Evolutionary conservation across 2,113 vertebrate species (phyloP).

Genomic region (Ictalurus furcatus): DNA sequence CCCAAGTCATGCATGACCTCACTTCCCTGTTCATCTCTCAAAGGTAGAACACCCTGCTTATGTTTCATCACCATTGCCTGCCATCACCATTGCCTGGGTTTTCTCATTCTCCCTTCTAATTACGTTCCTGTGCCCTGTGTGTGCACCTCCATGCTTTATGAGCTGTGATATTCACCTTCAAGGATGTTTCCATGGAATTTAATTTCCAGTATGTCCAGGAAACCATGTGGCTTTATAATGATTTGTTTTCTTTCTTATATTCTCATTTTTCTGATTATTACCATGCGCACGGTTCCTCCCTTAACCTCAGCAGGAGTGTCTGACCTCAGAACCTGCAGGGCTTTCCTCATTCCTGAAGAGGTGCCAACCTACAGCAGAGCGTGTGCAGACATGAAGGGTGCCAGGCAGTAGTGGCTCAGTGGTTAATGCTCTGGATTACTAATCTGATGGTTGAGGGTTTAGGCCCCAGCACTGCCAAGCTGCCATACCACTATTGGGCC

Average conservation of each 20-base stretch:
- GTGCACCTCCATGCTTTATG: not conserved
- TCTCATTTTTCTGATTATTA: conserved; percentile 10
- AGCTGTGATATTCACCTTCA: conserved; percentile 37
- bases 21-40: not conserved
- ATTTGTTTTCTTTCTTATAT: not conserved
- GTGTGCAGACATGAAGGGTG: not conserved
- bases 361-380: conserved; percentile 10
- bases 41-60: conserved; percentile 6
- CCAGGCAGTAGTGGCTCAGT: not conserved
- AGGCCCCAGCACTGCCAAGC: not conserved
- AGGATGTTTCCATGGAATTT: conserved; percentile 27
- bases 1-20: conserved; percentile 11
- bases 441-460: conserved; percentile 2
- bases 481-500: not conserved
- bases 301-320: conserved; percentile 30
- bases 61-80: conserved; percentile 23
- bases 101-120: not conserved
- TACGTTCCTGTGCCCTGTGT: not conserved
- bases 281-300: not conserved
- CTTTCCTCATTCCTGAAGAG: conserved; percentile 8
- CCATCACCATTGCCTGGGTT: not conserved
- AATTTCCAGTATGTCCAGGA: conserved; percentile 25
- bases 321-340: conserved; percentile 28
- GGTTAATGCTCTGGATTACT: not conserved
- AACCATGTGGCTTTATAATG: not conserved